These are phyloP conservation scores for Glaucopsyche alexis DNA, from an alignment of 2,888 invertebrate species.

Conservation along the genomic window DNA sequence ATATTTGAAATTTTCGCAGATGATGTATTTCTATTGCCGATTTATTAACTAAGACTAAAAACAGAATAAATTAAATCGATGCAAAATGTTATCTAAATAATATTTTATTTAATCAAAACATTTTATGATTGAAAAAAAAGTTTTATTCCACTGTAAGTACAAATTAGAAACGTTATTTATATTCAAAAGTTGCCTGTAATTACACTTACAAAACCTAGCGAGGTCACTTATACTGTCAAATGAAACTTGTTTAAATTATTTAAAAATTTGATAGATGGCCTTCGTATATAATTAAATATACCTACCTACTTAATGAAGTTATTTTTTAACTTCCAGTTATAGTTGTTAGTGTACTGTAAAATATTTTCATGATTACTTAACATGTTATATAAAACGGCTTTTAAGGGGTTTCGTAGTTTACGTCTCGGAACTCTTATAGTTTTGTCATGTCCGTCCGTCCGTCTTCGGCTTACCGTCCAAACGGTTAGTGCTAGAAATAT, in stretches of 20 bases:
- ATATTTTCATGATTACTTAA: not conserved
- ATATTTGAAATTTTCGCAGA: too few species aligned
- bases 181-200: constrained; percentile 21
- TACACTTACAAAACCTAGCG: constrained; percentile 30
- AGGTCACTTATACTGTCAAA: constrained; percentile 42
- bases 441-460: too few species aligned
- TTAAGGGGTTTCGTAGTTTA: not conserved
- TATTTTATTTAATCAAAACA: not conserved
- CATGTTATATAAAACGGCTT: not conserved
- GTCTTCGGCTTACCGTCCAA: too few species aligned
- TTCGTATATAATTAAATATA: constrained; percentile 38
- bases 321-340: not conserved
- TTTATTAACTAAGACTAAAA: too few species aligned
- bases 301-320: constrained; percentile 31
- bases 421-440: too few species aligned
- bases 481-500: too few species aligned
- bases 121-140: not conserved
- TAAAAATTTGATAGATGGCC: constrained; percentile 39
- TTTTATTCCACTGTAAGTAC: not conserved
- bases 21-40: too few species aligned
- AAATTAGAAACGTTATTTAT: constrained; percentile 11
- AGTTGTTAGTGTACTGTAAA: not conserved
- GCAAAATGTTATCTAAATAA: too few species aligned
- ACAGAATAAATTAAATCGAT: too few species aligned
- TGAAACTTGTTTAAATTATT: constrained; percentile 41